Evolutionary conservation across 2,113 vertebrate species (phyloP), one percentile per base, ranked within the genome.

Genomic region (Numida meleagris): DNA sequence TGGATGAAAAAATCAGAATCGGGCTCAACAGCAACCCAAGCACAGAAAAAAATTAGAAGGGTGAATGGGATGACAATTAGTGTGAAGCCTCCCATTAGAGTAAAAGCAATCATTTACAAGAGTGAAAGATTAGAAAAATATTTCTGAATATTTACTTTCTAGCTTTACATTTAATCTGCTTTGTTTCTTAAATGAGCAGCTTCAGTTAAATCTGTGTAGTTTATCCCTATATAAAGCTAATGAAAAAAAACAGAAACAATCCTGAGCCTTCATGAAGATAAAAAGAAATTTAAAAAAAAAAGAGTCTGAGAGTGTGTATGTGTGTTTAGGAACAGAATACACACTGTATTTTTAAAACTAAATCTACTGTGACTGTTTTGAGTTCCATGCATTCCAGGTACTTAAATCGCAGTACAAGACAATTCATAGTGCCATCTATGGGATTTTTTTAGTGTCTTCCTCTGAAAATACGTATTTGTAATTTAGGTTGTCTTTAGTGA

Each of bases 241-340:
- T 4, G 23, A 18, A 65, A 53, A 53, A n/a, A 88, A 8, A 5
- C 4, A 68, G 23, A 82, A 86, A 73, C 3, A 63, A 27, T 27
- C 3, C 8, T 31, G 23, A 38, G 4, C 36, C 12, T 33, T 29
- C 3, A 1, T 40, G 50, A 58, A 50, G 4, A 33, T 14, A 38
- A 29, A 45, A 86, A 57, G 4, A 40, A 18, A 53, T 53, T 12
- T 16, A 43, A 70, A 23, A 36, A 17, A 80, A 74, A 15, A 2
- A 27, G 15, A 31, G 13, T 10, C 9, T 27, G 31, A 18, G 17
- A 9, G 0, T 13, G 10, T 4, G 3, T 72, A 11, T 57, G 1
- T 25, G 11, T 15, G 14, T 78, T 74, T 58, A 88, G 27, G 14
- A 95, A 68, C 1, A 46, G 4, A 62, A 82, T 10, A 3, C 0